Evolutionary conservation across 1,140 invertebrate genomes (phyloP), one percentile per base, ranked within the genome.

Genomic region (Lepidostoma basale): DNA sequence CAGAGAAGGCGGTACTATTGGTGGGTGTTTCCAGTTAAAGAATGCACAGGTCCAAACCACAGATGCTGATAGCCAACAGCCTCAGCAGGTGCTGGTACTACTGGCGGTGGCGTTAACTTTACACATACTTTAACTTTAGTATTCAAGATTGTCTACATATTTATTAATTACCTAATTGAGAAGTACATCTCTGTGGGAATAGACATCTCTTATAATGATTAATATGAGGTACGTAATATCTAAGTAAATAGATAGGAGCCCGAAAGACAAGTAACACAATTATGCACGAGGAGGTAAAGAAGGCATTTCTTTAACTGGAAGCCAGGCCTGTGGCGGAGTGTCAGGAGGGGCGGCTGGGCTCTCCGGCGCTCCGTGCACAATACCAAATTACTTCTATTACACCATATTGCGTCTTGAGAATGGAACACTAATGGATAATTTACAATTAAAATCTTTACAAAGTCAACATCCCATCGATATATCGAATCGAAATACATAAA

Each of bases 361-460:
- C 52, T 25, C 58, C 30, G 23, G n/a, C 22, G 23, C 30, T 45
- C 6, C 20, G 12, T 30, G 18, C 8, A 22, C 56, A 54, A 65
- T 18, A 25, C 39, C 25, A 44, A 44, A 40, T 44, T 66, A 58
- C 60, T 40, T 28, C 44, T 67, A 67, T 59, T 28, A 67, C 54
- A 71, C 60, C 18, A 58, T 68, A 72, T 72, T 72, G 70, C 59
- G 62, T 68, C 68, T 72, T 30, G 42, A 72, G 62, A 72, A 68
- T 72, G 70, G 70, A 72, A 68, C 62, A 72, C 70, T 72, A 72
- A 68, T 66, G 62, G 68, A 72, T 65, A 47, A 67, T 68, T 72
- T 68, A 68, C 40, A 33, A 72, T 72, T 66, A 72, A 72, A 67
- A 54, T 69, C 49, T 66, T 54, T 68, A 64, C 67, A 67, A 67